phyloP scores from a whole-genome alignment of 2,888 invertebrate species.

The Nemapogon koenigi region DNA sequence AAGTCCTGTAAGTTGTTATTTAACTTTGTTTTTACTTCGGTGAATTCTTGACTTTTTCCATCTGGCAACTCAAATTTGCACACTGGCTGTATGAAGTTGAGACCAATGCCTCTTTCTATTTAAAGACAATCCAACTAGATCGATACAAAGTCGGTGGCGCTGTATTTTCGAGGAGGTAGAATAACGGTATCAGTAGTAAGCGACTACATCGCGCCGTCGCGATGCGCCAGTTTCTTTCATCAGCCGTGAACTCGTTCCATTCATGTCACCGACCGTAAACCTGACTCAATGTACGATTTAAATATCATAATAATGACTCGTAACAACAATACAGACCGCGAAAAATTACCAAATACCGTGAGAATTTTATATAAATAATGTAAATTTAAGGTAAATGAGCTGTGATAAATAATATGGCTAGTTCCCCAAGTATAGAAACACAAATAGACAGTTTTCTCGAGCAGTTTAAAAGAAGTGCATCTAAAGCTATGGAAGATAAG shows the following conservation, averaged over 20 bases:
- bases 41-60: no score
- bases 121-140: no score
- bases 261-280: conserved; percentile 34
- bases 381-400: no score
- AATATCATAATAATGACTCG: conserved; percentile 26
- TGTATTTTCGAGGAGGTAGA: conserved; percentile 48
- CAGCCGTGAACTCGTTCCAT: conserved; percentile 41
- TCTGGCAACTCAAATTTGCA: no score
- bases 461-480: conserved; percentile 81
- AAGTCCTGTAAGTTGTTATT: no score
- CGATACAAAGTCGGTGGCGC: conserved; percentile 63
- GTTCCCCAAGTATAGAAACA: conserved; percentile 77
- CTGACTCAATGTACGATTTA: conserved; percentile 41
- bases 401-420: no score
- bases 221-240: conserved; percentile 39
- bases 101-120: no score
- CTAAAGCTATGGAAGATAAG: conserved; percentile 74
- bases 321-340: no score
- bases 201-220: conserved; percentile 27
- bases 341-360: no score
- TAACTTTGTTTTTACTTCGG: no score
- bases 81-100: no score
- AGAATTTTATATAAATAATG: neutral
- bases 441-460: conserved; percentile 86
- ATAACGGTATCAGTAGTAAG: conserved; percentile 56